phyloP scores from a whole-genome alignment of 1,140 invertebrate genomes.

The Eupeodes corollae region DNA sequence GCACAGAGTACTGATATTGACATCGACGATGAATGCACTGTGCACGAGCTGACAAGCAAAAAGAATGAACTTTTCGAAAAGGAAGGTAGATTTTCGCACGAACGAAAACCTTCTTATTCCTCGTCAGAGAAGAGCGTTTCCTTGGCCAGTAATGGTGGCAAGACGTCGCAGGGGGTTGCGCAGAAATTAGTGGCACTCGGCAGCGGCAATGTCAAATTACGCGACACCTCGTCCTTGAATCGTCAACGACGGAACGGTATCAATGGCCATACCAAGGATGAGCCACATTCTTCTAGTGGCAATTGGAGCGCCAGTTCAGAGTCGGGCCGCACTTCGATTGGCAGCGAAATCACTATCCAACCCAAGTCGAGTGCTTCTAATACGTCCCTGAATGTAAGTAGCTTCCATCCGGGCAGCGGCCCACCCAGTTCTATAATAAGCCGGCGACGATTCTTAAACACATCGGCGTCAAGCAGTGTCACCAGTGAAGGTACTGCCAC shows the following conservation, averaged over 20 bases:
- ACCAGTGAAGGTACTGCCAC: constrained; percentile 77
- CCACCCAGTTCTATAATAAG: constrained; percentile 58
- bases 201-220: constrained; percentile 49
- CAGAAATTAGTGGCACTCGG: constrained; percentile 5
- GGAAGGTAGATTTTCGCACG: constrained; percentile 43
- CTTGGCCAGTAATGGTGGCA: constrained; percentile 28
- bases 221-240: constrained; percentile 54
- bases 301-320: constrained; percentile 89
- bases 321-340: constrained; percentile 72
- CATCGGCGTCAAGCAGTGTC: constrained; percentile 66
- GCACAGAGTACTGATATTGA: constrained; percentile 14
- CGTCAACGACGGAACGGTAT: constrained; percentile 43
- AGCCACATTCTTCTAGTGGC: constrained; percentile 78
- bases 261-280: constrained; percentile 44
- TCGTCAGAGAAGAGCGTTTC: constrained; percentile 54
- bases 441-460: constrained; percentile 52
- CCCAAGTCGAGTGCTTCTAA: constrained; percentile 56
- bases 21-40: constrained; percentile 46
- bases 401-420: constrained; percentile 46
- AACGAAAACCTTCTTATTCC: constrained; percentile 64
- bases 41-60: constrained; percentile 41
- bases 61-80: constrained; percentile 13
- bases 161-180: constrained; percentile 26
- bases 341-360: constrained; percentile 68
- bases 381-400: constrained; percentile 50